These are phyloP conservation scores for Bergia puertoricense DNA, from an alignment of 92 coral and sea anemone species.

Conservation along the genomic window DNA sequence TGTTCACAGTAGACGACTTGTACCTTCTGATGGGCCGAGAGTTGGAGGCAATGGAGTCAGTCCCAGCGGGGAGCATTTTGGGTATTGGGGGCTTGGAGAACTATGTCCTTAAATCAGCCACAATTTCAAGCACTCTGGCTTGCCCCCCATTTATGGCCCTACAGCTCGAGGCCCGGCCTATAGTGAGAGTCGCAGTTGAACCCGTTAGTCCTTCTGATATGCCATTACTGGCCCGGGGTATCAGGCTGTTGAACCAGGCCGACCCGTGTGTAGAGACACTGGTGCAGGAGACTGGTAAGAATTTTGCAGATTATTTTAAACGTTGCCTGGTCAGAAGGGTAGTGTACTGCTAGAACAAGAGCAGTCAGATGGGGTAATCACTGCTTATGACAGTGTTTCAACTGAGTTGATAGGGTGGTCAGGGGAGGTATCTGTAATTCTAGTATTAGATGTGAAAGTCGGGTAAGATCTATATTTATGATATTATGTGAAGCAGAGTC, in stretches of 20 bases:
- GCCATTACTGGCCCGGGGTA: slow-evolving; percentile 91
- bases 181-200: slow-evolving; percentile 96
- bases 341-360: neutral
- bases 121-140: slow-evolving; percentile 85
- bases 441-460: too few species aligned
- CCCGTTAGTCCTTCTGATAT: slow-evolving; percentile 92
- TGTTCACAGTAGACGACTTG: slow-evolving; percentile 84
- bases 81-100: slow-evolving; percentile 96
- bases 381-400: too few species aligned
- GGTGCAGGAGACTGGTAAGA: slow-evolving; percentile 90
- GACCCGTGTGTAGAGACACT: slow-evolving; percentile 98
- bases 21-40: slow-evolving; percentile 98
- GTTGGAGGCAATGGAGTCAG: slow-evolving; percentile 78
- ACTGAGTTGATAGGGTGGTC: too few species aligned
- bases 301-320: neutral
- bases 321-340: neutral
- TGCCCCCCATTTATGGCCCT: slow-evolving; percentile 98
- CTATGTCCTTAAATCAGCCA: slow-evolving; percentile 93
- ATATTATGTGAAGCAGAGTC: too few species aligned
- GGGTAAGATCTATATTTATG: too few species aligned
- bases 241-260: slow-evolving; percentile 96
- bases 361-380: too few species aligned
- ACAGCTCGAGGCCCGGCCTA: slow-evolving; percentile 91
- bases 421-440: too few species aligned
- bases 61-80: slow-evolving; percentile 95